phyloP scores from a whole-genome alignment of 2,113 vertebrate genomes.

The Cavia porcellus region DNA sequence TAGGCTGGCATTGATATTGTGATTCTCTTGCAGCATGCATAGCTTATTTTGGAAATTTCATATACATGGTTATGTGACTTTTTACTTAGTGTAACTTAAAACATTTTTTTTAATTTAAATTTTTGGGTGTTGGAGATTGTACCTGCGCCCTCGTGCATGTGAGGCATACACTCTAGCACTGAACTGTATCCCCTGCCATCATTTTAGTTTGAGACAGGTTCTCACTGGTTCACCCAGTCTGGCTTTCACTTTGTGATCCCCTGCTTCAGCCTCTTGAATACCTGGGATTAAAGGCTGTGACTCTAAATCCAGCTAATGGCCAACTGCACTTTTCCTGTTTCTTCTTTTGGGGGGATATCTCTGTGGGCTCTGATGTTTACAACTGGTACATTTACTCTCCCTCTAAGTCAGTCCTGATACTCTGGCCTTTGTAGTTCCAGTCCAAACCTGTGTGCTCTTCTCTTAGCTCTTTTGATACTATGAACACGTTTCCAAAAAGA shows the following conservation, averaged over 20 bases:
- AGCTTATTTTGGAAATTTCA: background rate
- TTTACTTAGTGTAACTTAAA: background rate
- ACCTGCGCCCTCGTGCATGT: background rate
- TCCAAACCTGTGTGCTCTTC: background rate
- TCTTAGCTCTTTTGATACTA: background rate
- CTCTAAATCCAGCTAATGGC: background rate
- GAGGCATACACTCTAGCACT: background rate
- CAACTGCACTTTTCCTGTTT: background rate
- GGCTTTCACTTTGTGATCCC: background rate
- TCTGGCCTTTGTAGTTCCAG: accelerated
- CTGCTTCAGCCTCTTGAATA: background rate
- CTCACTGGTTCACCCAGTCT: background rate
- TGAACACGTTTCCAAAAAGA: background rate
- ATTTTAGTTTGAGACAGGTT: background rate
- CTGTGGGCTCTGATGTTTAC: background rate
- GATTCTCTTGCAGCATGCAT: background rate
- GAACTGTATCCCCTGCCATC: background rate
- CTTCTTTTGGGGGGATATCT: background rate
- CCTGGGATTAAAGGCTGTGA: background rate
- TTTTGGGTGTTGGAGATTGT: background rate
- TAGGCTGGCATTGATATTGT: background rate
- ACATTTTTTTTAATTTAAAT: too few species aligned
- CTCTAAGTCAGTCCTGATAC: background rate
- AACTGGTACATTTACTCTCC: background rate
- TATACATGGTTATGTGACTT: background rate